Evolutionary conservation across 2,797 vertebrate genomes (phyloP).

Genomic region (Antrozous pallidus): DNA sequence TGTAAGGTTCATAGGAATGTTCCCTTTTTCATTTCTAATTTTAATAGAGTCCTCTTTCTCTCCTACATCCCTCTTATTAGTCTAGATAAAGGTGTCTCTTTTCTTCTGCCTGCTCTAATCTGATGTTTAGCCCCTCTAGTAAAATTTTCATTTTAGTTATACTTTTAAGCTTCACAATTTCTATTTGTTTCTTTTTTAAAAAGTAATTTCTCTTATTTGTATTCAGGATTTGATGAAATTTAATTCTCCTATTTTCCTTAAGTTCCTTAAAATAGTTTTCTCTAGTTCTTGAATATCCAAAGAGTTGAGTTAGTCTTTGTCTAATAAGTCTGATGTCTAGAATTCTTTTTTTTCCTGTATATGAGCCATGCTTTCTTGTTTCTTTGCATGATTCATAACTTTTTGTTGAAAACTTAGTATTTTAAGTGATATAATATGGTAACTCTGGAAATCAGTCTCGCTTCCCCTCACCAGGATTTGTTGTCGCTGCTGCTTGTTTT

Average conservation of each 20-base stretch:
- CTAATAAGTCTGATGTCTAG: not conserved
- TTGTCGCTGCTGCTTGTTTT: not conserved
- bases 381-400: not conserved
- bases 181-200: not conserved
- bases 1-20: not conserved
- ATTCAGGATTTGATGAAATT: not conserved
- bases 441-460: not conserved
- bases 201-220: not conserved
- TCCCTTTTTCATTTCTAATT: not conserved
- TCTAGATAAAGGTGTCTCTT: not conserved
- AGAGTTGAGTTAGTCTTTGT: not conserved
- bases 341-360: not conserved
- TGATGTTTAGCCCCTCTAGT: not conserved
- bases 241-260: not conserved
- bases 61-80: not conserved
- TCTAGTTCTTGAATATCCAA: not conserved
- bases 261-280: not conserved
- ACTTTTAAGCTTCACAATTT: not conserved
- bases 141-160: slow-evolving; percentile 29
- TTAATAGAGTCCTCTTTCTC: not conserved
- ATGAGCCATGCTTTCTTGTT: not conserved
- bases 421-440: not conserved
- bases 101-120: not conserved
- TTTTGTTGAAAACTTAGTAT: not conserved
- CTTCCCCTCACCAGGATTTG: not conserved